These are phyloP conservation scores for Cryptotis parvus DNA, from an alignment of 2,113 vertebrate species.

Conservation along the genomic window DNA sequence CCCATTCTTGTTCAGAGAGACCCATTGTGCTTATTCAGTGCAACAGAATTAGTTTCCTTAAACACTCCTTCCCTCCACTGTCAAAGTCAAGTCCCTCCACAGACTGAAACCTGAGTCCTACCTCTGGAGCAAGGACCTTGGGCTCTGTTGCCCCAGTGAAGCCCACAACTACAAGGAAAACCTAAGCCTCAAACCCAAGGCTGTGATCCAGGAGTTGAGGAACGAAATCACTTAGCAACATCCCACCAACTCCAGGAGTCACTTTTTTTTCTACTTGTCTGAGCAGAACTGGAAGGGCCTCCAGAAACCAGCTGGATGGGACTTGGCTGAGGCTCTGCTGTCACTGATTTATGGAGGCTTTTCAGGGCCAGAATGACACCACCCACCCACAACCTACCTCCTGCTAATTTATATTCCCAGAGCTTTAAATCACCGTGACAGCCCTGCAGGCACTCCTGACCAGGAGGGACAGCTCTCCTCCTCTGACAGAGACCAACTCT, in stretches of 20 bases:
- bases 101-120: too few species aligned
- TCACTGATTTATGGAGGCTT: not conserved
- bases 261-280: not conserved
- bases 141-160: not conserved
- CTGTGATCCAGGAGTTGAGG: not conserved
- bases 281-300: not conserved
- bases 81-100: not conserved
- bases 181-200: not conserved
- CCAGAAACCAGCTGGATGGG: not conserved
- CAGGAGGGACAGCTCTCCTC: not conserved
- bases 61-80: not conserved
- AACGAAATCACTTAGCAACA: not conserved
- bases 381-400: not conserved
- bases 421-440: slow-evolving; percentile 41
- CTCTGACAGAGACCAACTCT: not conserved
- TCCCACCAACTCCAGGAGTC: not conserved
- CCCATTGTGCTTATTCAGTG: slow-evolving; percentile 22
- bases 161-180: fast-evolving
- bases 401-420: not conserved
- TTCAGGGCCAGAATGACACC: slow-evolving; percentile 50
- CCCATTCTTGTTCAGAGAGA: slow-evolving; percentile 27
- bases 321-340: not conserved
- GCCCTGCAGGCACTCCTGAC: not conserved
- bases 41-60: not conserved
- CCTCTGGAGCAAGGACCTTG: not conserved